Conservation (phyloP, 1,140 invertebrate species). For the Macrocentrus cingulum region DNA sequence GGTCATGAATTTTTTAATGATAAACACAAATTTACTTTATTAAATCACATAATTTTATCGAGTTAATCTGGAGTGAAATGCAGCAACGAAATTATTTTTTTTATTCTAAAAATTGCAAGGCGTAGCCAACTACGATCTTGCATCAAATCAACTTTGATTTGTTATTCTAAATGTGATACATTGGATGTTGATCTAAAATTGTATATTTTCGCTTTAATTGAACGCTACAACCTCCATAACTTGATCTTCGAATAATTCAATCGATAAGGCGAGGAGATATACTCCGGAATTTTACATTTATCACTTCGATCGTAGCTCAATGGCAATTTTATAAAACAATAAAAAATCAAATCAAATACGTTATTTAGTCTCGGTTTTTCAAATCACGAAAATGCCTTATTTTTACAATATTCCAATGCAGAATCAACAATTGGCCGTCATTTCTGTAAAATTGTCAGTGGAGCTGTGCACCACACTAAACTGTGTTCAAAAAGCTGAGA, state of each 20-base stretch:
- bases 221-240: too few relatives aligned
- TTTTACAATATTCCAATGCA: not conserved
- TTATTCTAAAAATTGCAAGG: too few relatives aligned
- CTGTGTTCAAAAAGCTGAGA: constrained; percentile 52
- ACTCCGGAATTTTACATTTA: constrained; percentile 42
- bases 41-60: too few relatives aligned
- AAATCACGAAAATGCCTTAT: constrained; percentile 17
- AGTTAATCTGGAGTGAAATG: too few relatives aligned
- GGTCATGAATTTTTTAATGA: too few relatives aligned
- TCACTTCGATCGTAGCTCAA: constrained; percentile 47
- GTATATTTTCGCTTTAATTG: too few relatives aligned
- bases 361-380: constrained; percentile 33
- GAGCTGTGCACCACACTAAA: constrained; percentile 53
- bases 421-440: constrained; percentile 19
- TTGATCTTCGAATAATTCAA: constrained; percentile 32
- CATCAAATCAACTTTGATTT: too few relatives aligned
- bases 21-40: too few relatives aligned
- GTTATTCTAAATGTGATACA: too few relatives aligned
- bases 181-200: too few relatives aligned
- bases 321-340: constrained; percentile 45
- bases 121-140: too few relatives aligned
- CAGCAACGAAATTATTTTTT: too few relatives aligned
- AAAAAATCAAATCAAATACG: constrained; percentile 5
- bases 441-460: constrained; percentile 48
- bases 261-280: constrained; percentile 37